These are phyloP conservation scores for Dolichomitus sp. DNA, from an alignment of 2,888 invertebrate species.

Conservation along the genomic window DNA sequence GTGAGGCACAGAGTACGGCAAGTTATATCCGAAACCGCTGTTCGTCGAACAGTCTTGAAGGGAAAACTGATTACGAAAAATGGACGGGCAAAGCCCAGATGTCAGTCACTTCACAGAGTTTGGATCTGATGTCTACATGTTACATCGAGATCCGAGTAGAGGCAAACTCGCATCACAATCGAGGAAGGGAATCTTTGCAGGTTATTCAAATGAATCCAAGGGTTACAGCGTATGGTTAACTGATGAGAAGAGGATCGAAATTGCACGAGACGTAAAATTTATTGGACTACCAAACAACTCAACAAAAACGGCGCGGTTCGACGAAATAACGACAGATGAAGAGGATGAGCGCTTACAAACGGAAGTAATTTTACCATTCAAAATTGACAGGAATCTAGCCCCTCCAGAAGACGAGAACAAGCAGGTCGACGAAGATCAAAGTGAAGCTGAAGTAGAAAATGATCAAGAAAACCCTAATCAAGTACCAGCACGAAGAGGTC, in stretches of 20 bases:
- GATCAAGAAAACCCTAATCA: neutral
- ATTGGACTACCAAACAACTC: conserved; percentile 27
- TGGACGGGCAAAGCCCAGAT: conserved; percentile 62
- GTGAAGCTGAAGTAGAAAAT: conserved; percentile 8
- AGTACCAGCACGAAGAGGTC: conserved; percentile 14
- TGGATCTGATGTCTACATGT: conserved; percentile 63
- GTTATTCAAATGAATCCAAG: conserved; percentile 60
- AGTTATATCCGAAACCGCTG: conserved; percentile 74
- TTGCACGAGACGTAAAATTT: conserved; percentile 66
- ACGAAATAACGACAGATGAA: no score
- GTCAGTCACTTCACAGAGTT: conserved; percentile 70
- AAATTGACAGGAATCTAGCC: neutral
- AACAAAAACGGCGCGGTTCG: no score
- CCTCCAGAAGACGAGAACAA: neutral
- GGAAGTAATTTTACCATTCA: no score
- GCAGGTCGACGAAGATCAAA: neutral
- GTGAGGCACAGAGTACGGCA: conserved; percentile 72
- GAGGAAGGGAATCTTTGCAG: conserved; percentile 50
- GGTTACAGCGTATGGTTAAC: conserved; percentile 65
- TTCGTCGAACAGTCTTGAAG: conserved; percentile 61
- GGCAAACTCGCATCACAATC: conserved; percentile 56
- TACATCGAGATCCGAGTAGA: conserved; percentile 39
- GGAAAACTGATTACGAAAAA: conserved; percentile 67
- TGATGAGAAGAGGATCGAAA: conserved; percentile 49
- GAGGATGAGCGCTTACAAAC: no score